Base-by-base conservation (phyloP, 2,113 vertebrate species). In the Rhizomys pruinosus region DNA sequence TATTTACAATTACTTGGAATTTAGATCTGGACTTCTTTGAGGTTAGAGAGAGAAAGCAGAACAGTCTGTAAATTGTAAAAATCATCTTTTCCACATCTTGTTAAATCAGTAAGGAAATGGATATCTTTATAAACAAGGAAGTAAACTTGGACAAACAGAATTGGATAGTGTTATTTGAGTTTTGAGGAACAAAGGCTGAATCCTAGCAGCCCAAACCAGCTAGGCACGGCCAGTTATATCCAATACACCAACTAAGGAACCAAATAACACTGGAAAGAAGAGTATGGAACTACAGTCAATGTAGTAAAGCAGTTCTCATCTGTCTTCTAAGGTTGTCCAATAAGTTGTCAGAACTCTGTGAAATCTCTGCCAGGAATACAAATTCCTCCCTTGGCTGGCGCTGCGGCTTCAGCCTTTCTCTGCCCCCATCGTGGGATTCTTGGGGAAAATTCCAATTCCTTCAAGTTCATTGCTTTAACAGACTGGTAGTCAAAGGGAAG, bases 51-150 rank as follows among this genome's bases (percentile, higher is more conserved):
- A 25, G 22, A 25, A 71, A 22, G 20, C 42, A 2, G 15, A 15
- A n/a, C 27, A 42, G 13, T 78, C 13, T 69, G 12, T 57, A 16
- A 66, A 42, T 29, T 16, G 16, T 61, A 19, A 57, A 69, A 87
- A 74, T 47, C 59, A 77, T 29, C 8, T 42, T 34, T 57, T 74
- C 29, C 16, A 17, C 22, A 2, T 17, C 3, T 57, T 15, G 37
- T 72, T 61, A 68, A 92, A 34, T 64, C 22, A 88, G 86, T 34
- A 25, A 71, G n/a, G 79, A 42, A 93, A 73, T 47, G 47, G 47
- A 52, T 52, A 52, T 11, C 47, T 52, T 52, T 52, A 11, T 52
- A 52, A 52, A 52, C 47, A 52, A 52, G 47, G 11, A 52, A 52
- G 22, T 10, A 34, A 20, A 44, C 23, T 52, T 88, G 10, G 3